phyloP scores from a whole-genome alignment of 1,140 invertebrate species.

The Armadillidium nasatum region DNA sequence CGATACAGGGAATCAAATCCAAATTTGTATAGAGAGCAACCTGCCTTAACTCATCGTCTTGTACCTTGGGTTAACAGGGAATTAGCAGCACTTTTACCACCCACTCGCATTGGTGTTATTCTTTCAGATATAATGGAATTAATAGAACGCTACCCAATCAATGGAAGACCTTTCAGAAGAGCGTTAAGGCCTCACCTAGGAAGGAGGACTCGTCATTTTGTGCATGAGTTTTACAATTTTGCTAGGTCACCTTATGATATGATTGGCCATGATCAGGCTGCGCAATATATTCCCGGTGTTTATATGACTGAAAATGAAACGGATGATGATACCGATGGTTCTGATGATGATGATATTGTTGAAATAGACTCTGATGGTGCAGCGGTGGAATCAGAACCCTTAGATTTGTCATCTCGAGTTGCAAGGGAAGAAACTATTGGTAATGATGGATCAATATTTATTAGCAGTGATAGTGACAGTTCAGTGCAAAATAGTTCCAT shows the following conservation, averaged over 20 bases:
- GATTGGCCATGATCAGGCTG: slow-evolving; percentile 57
- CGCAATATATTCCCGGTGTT: slow-evolving; percentile 19
- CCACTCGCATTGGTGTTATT: slow-evolving; percentile 49
- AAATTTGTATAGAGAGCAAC: slow-evolving; percentile 69
- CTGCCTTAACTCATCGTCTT: slow-evolving; percentile 71
- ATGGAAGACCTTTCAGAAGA: slow-evolving; percentile 64
- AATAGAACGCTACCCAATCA: slow-evolving; percentile 65
- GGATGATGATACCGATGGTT: background rate
- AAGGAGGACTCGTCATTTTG: slow-evolving; percentile 57
- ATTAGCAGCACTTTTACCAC: slow-evolving; percentile 62
- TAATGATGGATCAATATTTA: background rate
- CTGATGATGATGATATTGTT: background rate
- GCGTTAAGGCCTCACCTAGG: slow-evolving; percentile 51
- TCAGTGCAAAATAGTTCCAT: background rate
- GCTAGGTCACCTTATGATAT: slow-evolving; percentile 79
- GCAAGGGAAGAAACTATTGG: background rate
- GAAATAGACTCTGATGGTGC: background rate
- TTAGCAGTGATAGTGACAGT: background rate
- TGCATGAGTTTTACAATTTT: slow-evolving; percentile 83
- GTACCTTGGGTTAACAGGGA: slow-evolving; percentile 85
- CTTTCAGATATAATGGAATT: slow-evolving; percentile 58
- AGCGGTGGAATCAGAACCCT: background rate
- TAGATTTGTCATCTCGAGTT: background rate
- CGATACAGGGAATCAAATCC: slow-evolving; percentile 66
- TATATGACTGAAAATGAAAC: background rate